phyloP scores from a whole-genome alignment of 2,888 invertebrate species.

The Margaritifera margaritifera region DNA sequence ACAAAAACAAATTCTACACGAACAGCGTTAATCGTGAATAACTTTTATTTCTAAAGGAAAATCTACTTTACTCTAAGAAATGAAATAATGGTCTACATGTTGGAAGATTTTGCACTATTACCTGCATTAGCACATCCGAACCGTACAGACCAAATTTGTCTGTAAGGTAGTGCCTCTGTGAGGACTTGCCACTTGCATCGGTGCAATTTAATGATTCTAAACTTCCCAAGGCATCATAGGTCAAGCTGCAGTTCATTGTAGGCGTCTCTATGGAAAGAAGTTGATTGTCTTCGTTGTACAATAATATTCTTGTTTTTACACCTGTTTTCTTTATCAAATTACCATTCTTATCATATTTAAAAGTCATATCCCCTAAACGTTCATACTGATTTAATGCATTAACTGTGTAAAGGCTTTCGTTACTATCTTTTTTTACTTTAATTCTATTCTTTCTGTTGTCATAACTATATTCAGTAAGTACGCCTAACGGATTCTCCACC shows the following conservation, averaged over 20 bases:
- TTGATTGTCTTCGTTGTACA: slow-evolving; percentile 16
- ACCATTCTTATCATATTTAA: slow-evolving; percentile 18
- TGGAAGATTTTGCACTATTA: not conserved
- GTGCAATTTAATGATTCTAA: slow-evolving; percentile 8
- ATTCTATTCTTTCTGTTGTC: slow-evolving; percentile 16
- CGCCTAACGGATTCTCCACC: slow-evolving; percentile 12
- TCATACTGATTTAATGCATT: slow-evolving; percentile 18
- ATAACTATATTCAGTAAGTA: slow-evolving; percentile 10
- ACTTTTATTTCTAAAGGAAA: no score
- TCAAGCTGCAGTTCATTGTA: slow-evolving; percentile 2
- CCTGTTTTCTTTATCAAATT: slow-evolving; percentile 9
- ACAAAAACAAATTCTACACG: no score
- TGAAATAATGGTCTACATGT: no score
- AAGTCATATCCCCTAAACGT: slow-evolving; percentile 6
- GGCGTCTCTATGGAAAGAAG: slow-evolving; percentile 6
- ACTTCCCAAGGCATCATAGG: slow-evolving; percentile 14
- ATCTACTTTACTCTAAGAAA: no score
- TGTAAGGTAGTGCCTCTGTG: slow-evolving; percentile 3
- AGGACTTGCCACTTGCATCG: not conserved
- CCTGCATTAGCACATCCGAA: slow-evolving; percentile 13
- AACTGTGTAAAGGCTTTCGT: slow-evolving; percentile 2
- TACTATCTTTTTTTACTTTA: slow-evolving; percentile 4
- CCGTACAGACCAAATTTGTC: slow-evolving; percentile 11
- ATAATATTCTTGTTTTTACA: slow-evolving; percentile 3
- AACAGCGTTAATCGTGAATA: no score